These are phyloP conservation scores for Chiloscyllium punctatum DNA, from an alignment of 2,797 vertebrate genomes.

Conservation along the genomic window DNA sequence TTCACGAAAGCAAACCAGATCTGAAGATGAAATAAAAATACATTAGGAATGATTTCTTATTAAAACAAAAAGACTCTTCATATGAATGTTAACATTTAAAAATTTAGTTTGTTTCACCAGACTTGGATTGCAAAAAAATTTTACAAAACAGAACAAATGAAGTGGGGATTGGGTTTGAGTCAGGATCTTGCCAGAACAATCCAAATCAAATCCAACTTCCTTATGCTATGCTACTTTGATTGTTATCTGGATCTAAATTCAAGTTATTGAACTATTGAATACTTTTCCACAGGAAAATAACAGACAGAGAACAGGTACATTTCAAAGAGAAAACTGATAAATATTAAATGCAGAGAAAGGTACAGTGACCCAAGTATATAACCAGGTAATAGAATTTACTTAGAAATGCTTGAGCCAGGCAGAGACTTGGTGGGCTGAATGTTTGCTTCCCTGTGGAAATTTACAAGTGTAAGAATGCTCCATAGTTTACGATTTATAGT, in stretches of 20 bases:
- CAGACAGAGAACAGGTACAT: neutral
- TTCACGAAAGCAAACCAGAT: conserved; percentile 99
- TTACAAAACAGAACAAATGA: neutral
- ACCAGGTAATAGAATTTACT: neutral
- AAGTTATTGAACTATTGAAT: neutral
- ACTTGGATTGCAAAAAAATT: neutral
- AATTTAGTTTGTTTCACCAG: neutral
- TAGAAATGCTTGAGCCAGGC: neutral
- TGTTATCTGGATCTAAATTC: neutral
- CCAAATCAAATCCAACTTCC: neutral
- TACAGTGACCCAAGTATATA: neutral
- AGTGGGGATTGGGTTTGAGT: neutral
- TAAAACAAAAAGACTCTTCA: neutral
- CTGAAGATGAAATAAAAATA: conserved; percentile 57
- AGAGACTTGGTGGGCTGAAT: neutral
- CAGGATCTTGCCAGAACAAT: neutral
- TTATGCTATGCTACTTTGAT: neutral
- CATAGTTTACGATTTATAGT: neutral
- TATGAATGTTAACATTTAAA: conserved; percentile 5
- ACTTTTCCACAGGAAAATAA: neutral
- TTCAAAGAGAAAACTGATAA: neutral
- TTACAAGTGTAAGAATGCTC: neutral
- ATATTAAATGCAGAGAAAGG: neutral
- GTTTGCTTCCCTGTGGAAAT: neutral
- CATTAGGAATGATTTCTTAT: neutral